Evolutionary conservation across 2,888 invertebrate genomes (phyloP), one percentile per base, ranked within the genome.

Genomic region (Mythimna albipuncta): DNA sequence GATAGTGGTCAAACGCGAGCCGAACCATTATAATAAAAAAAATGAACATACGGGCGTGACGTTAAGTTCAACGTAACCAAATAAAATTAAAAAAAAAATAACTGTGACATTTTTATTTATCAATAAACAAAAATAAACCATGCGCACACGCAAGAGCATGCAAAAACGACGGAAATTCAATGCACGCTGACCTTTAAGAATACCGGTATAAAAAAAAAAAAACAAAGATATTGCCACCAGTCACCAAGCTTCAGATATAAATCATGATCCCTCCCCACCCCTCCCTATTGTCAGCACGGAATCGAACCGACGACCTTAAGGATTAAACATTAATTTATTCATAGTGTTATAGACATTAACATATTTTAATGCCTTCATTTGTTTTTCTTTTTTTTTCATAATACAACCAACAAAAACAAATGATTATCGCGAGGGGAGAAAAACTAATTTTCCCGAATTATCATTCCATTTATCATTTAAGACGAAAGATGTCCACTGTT

Each of bases 311-410:
- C 79, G 87, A 86, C 88, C 87, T 84, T 77, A 83, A 83, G 83
- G 79, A 89, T 90, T 88, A 87, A 83, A 82, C 77, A 90, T 89
- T 89, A 85, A 90, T 89, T 82, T 89, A 91, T 91, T 89, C 89
- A 89, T 85, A 88, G 86, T 86, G 83, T 84, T 78, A 83, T 11
- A 70, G 57, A 57, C 75, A 90, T 91, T 90, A 87, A 76, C 88
- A 89, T 89, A 88, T 87, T 88, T 86, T 85, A 89, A 90, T 90
- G 79, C 83, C 79, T 73, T 83, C 59, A 77, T 88, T 87, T 88
- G 74, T 86, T 87, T 87, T 86, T 77, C 58, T 54, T 35, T 62
- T 68, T 66, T 41, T 19, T 52, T 47, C 58, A 55, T 6, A 44
- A 64, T 63, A 59, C 47, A 71, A 70, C 69, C 63, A 74, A 75